Evolutionary conservation across 2,113 vertebrate species (phyloP).

Genomic region (Saguinus midas): DNA sequence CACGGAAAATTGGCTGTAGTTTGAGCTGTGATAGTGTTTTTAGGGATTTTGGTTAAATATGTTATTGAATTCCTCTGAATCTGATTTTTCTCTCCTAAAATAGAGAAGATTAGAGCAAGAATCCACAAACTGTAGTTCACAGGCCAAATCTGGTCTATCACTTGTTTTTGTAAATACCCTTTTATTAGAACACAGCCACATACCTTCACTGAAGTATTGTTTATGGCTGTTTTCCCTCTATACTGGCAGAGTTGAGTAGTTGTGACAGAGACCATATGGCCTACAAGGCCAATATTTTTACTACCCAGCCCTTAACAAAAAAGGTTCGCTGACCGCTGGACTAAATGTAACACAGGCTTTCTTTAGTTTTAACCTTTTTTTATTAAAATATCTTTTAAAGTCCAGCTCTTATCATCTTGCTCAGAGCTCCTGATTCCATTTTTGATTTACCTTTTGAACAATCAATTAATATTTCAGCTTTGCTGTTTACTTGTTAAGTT

Average conservation of each 20-base stretch:
- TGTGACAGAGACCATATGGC: background rate
- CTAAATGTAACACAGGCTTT: background rate
- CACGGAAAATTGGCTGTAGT: background rate
- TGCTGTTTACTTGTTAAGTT: background rate
- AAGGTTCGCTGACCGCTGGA: background rate
- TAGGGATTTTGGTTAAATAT: background rate
- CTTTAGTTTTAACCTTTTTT: background rate
- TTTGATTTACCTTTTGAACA: constrained; percentile 16
- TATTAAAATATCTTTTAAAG: background rate
- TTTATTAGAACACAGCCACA: background rate
- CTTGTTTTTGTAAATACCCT: background rate
- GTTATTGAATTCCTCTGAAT: background rate
- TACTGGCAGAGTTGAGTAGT: background rate
- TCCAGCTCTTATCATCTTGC: background rate
- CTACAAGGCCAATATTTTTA: background rate
- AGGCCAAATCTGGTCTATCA: background rate
- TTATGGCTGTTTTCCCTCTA: background rate
- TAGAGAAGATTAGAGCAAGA: background rate
- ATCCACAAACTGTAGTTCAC: background rate
- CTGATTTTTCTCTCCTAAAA: background rate
- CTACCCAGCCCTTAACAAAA: background rate
- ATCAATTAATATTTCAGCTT: background rate
- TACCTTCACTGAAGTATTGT: background rate
- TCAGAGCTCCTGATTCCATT: background rate
- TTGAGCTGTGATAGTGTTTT: background rate